Conservation (phyloP, 2,113 vertebrate species). For the Oncorhynchus gorbuscha region DNA sequence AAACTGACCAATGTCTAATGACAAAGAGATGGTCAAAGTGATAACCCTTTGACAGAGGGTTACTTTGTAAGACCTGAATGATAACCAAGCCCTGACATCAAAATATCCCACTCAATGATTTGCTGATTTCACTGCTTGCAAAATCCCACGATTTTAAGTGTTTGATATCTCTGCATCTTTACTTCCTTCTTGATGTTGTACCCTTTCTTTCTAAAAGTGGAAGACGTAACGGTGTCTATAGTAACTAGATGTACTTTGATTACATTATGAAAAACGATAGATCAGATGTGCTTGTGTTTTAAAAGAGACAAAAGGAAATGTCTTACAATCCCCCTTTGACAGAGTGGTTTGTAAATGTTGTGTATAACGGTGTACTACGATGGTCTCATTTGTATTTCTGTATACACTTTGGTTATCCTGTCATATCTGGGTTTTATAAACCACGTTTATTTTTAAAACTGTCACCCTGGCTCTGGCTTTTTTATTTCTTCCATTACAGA, state of each 20-base stretch:
- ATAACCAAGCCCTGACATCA: conserved; percentile 50
- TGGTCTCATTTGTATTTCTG: conserved; percentile 79
- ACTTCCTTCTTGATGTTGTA: conserved; percentile 43
- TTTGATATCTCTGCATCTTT: conserved; percentile 64
- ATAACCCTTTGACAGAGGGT: conserved; percentile 38
- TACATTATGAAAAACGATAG: conserved; percentile 66
- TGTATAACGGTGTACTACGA: conserved; percentile 71
- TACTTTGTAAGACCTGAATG: conserved; percentile 31
- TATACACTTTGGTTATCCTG: conserved; percentile 82
- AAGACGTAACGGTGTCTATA: conserved; percentile 79
- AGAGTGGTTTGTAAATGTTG: conserved; percentile 76
- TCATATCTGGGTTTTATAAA: conserved; percentile 86
- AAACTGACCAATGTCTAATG: background rate
- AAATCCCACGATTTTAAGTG: conserved; percentile 56
- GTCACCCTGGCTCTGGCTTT: conserved; percentile 59
- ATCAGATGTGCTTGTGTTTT: conserved; percentile 77
- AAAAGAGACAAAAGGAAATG: conserved; percentile 69
- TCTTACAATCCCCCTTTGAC: conserved; percentile 65
- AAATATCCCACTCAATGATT: conserved; percentile 39
- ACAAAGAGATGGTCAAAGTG: conserved; percentile 17
- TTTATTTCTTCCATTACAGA: conserved; percentile 29
- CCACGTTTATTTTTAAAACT: conserved; percentile 81
- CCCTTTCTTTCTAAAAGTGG: conserved; percentile 75
- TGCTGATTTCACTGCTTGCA: conserved; percentile 60
- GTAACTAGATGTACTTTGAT: conserved; percentile 85